Conservation (phyloP, 1,140 invertebrate species). For the Chironomus striatipennis region DNA sequence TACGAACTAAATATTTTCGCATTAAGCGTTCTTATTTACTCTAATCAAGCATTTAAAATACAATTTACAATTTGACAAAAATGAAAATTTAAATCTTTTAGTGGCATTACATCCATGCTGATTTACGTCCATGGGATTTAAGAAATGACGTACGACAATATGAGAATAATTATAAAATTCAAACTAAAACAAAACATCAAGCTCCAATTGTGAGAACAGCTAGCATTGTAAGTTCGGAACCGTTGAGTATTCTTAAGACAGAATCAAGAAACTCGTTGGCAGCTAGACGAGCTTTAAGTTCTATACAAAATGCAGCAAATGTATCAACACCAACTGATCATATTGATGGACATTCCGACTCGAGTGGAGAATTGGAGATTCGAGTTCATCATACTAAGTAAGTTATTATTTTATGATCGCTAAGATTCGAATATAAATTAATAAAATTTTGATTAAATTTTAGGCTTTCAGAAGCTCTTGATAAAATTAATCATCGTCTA, state of each 20-base stretch:
- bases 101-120: slow-evolving; percentile 71
- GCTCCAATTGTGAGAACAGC: slow-evolving; percentile 58
- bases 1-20: too few relatives aligned
- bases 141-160: slow-evolving; percentile 75
- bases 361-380: neutral
- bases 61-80: too few relatives aligned
- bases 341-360: slow-evolving; percentile 4
- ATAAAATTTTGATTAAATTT: neutral
- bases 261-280: slow-evolving; percentile 26
- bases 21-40: too few relatives aligned
- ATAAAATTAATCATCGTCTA: neutral
- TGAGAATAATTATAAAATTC: slow-evolving; percentile 60
- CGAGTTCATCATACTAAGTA: neutral
- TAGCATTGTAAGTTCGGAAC: slow-evolving; percentile 51
- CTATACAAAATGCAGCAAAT: neutral
- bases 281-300: slow-evolving; percentile 22
- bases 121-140: slow-evolving; percentile 71
- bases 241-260: slow-evolving; percentile 35
- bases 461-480: slow-evolving; percentile 9
- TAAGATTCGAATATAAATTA: neutral
- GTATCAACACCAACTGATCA: neutral
- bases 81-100: too few relatives aligned
- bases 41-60: too few relatives aligned
- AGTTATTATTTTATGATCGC: neutral
- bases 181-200: slow-evolving; percentile 62